phyloP scores from a whole-genome alignment of 2,888 invertebrate genomes.

The Drosophila birchii region DNA sequence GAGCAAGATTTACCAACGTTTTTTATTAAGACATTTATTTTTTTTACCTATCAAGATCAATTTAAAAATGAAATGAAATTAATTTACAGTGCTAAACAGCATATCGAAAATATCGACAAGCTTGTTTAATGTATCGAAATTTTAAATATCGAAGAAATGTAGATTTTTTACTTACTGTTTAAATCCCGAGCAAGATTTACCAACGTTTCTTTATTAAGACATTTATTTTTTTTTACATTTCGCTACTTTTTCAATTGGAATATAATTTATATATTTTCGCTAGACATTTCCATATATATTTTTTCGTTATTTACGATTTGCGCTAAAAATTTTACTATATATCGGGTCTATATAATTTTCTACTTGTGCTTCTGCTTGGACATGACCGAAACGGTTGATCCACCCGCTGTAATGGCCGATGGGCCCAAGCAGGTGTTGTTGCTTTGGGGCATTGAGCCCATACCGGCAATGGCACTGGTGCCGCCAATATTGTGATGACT shows the following conservation, averaged over 20 bases:
- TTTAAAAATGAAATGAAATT: not conserved
- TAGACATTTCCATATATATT: not conserved
- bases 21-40: no score
- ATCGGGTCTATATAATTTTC: constrained; percentile 38
- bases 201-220: no score
- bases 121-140: no score
- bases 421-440: constrained; percentile 26
- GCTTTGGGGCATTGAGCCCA: constrained; percentile 16
- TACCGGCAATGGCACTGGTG: constrained; percentile 10
- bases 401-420: constrained; percentile 14
- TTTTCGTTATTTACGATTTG: constrained; percentile 23
- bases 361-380: constrained; percentile 74
- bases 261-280: constrained; percentile 6
- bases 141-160: no score
- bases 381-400: constrained; percentile 35
- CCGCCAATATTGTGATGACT: constrained; percentile 52
- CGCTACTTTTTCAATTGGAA: not conserved
- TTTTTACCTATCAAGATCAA: no score
- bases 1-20: no score
- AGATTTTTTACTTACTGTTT: not conserved
- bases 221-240: not conserved
- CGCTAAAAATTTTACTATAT: constrained; percentile 45
- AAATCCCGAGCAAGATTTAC: not conserved
- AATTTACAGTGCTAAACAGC: not conserved
- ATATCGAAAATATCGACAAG: not conserved